These are phyloP conservation scores for Larimichthys crocea DNA, from an alignment of 2,113 vertebrate species.

Conservation along the genomic window DNA sequence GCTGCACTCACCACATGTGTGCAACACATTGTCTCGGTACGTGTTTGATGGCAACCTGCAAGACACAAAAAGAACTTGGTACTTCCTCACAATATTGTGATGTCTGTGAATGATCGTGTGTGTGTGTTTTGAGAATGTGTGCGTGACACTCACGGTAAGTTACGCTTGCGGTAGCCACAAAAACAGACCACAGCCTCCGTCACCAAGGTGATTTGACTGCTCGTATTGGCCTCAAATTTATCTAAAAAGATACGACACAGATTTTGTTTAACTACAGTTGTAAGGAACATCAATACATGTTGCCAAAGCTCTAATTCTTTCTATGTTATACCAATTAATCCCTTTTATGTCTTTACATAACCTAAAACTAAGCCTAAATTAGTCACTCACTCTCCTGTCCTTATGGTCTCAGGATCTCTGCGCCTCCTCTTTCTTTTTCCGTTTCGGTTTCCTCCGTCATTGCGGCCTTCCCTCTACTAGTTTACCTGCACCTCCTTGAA, in stretches of 20 bases:
- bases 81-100: no score
- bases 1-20: not conserved
- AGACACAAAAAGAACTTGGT: not conserved
- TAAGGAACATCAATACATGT: not conserved
- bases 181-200: constrained; percentile 42
- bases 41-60: constrained; percentile 39
- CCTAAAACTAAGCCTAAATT: no score
- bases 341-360: no score
- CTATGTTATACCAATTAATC: no score
- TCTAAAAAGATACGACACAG: not conserved
- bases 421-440: no score
- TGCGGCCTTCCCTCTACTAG: not conserved
- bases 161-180: constrained; percentile 2
- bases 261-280: not conserved
- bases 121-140: not conserved
- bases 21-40: not conserved
- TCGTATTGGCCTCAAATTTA: constrained; percentile 5
- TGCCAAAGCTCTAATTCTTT: not conserved
- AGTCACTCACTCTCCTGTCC: no score
- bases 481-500: no score
- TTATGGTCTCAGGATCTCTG: no score
- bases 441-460: no score
- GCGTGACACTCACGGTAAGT: constrained; percentile 25
- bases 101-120: not conserved
- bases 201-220: not conserved